Base-by-base conservation (phyloP, 2,797 vertebrate genomes). In the Pelochelys cantorii region DNA sequence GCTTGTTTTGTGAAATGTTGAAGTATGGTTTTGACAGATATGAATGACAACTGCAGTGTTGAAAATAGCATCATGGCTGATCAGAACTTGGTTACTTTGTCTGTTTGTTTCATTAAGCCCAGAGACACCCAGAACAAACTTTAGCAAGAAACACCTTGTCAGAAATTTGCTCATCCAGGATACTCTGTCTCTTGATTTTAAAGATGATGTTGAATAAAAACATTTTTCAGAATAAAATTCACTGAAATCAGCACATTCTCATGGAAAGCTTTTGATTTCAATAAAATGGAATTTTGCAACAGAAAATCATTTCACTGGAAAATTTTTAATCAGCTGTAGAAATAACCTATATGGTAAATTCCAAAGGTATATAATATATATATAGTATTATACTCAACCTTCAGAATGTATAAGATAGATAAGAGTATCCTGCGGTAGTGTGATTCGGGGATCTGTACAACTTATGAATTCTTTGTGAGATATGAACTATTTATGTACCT, bases 1-100 rank as follows among this genome's bases (percentile, higher is more conserved):
- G 57, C 87, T 95, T 96, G 93, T 96, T 97, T 96, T 95, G 89
- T 84, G 90, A 96, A 96, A 86, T 87, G 92, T 93, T 93, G 95
- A 87, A 88, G 42, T 96, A 95, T 93, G 96, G 79, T 96, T 96
- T 96, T 96, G 95, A 96, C 94, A 96, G 96, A 92, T 93, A 90
- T 95, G 90, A 95, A 88, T 95, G 90, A 91, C 94, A 94, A 93
- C 92, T 95, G 84, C 89, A 85, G 91, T 86, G 71, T 89, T 96
- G 87, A 92, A 95, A 95, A 95, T 92, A 94, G 94, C 93, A 93
- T 91, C 79, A 42, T 86, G 89, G 87, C 87, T 95, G 86, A 87
- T 96, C 84, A 94, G 81, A 92, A 95, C 90, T 79, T 3, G 93
- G 92, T 79, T 48, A 83, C 71, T 96, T 93, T 92, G 92, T 84